Base-by-base conservation (phyloP, 2,113 vertebrate genomes). In the Amia ocellicauda region DNA sequence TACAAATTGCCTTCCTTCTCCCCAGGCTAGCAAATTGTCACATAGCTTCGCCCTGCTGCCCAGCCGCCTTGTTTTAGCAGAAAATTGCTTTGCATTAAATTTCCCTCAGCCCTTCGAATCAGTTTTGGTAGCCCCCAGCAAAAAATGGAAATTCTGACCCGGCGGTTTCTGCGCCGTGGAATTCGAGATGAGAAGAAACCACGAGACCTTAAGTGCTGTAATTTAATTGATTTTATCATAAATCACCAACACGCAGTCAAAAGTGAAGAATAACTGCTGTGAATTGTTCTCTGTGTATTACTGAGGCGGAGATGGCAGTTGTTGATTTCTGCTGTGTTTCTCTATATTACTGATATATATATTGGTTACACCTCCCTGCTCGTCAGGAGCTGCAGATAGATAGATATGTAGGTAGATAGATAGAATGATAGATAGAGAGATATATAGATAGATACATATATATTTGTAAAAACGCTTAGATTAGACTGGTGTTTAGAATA, bases 191-290 rank as follows among this genome's bases (percentile, higher is more conserved):
- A 88, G 87, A 80, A 81, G 81, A 83, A 87, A 86, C 85, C 89
- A 82, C 88, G 90, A 80, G 83, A 78, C 77, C 83, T 79, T 83
- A 76, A 88, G 86, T 90, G 84, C 79, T 72, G 71, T 84, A 84
- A 90, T 92, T 86, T 86, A 87, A 95, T 94, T 86, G 89, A 94
- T 96, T 94, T 92, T 84, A 88, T 90, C 88, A 94, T 96, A 92
- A 90, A 93, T 95, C 92, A 94, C 90, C 90, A 91, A 91, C 88
- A 93, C 85, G 85, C 22, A 60, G 70, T 70, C 64, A 69, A 69
- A 63, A 76, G 11, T 85, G 85, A 89, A 91, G 88, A 88, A 85
- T 85, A 83, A 89, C 81, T 85, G 83, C 86, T 85, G 83, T 74
- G 84, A 87, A 90, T 86, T 85, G 87, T 53, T 13, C 20, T 52